Base-by-base conservation (phyloP, 2,113 vertebrate species). In the Elachura formosa region DNA sequence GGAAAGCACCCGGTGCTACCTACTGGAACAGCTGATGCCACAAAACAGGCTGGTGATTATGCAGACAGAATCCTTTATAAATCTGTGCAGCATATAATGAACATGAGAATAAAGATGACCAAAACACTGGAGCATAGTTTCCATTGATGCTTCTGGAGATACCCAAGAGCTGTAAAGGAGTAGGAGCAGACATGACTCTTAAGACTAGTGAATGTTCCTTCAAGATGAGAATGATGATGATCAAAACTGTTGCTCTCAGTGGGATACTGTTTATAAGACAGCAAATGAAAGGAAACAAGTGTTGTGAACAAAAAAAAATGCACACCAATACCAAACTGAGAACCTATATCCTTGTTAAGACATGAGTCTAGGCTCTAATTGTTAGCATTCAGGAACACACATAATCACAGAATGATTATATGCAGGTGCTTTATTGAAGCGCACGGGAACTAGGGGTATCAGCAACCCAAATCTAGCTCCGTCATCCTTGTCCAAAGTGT, bases 1-100 rank as follows among this genome's bases (percentile, higher is more conserved):
- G 55, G 49, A 92, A 83, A 95, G 88, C 77, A 96, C 88, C 90
- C 87, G 67, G 77, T 51, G 58, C 89, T 95, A 88, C 88, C 95
- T 90, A 48, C 34, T 81, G 74, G 67, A 93, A 74, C 79, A 90
- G 83, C 71, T 90, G 90, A 94, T 89, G 45, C 45, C 93, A 90
- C 83, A 89, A 95, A 90, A 23, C 83, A 85, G 74, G 88, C 62
- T 95, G 52, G 83, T 87, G 74, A 95, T 96, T 83, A 92, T 41
- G 45, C 54, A 89, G 77, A 92, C 94, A 73, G 51, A 93, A 80
- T 74, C 40, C 66, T 77, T 80, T 85, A 77, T 87, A 93, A 86
- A 95, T 89, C 80, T 89, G 72, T n/a, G 61, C 72, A 85, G 62
- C 85, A 95, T 86, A 93, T 34, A 74, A 77, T 66, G 55, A 94